Conservation (phyloP, 2,113 vertebrate genomes). For the Callipepla californica region DNA sequence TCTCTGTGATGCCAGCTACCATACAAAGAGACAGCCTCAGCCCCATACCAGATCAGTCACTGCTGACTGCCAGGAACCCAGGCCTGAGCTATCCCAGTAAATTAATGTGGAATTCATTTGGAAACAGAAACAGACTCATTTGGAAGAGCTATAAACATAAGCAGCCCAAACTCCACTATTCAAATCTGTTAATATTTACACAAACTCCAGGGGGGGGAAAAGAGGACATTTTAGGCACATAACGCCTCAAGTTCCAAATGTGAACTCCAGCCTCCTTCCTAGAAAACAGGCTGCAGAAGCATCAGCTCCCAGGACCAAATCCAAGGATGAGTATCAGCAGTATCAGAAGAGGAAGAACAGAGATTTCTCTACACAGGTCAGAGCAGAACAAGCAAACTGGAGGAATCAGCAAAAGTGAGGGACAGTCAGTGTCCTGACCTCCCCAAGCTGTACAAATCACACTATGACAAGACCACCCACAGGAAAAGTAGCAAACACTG, state of each 20-base stretch:
- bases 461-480: neutral
- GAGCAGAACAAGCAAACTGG: neutral
- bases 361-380: neutral
- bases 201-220: neutral
- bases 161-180: neutral
- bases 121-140: neutral
- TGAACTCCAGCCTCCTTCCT: neutral
- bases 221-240: neutral
- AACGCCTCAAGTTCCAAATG: neutral
- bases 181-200: neutral
- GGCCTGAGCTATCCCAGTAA: neutral
- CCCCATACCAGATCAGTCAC: neutral
- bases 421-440: neutral
- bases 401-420: neutral
- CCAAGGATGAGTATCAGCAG: rapidly evolving
- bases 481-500: neutral
- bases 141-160: neutral
- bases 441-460: neutral
- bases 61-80: rapidly evolving
- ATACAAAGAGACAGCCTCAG: neutral
- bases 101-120: neutral
- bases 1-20: neutral
- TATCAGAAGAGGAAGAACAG: neutral
- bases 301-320: neutral
- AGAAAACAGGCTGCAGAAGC: neutral